Evolutionary conservation across 1,140 invertebrate genomes (phyloP).

Genomic region (Pogonus chalceus): DNA sequence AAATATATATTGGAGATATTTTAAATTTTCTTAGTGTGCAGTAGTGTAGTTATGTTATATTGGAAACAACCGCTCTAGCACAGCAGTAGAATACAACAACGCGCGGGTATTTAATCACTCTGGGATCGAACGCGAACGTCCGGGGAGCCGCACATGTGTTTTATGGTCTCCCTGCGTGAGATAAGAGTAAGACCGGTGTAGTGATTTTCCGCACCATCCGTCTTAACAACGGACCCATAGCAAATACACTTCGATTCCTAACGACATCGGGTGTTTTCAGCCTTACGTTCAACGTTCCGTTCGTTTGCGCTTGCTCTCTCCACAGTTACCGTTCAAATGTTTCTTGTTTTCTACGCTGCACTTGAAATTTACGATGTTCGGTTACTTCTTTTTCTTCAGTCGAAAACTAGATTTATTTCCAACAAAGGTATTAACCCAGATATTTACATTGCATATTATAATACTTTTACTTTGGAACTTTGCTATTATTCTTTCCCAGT

Average conservation of each 20-base stretch:
- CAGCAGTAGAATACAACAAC: background rate
- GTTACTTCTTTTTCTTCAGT: background rate
- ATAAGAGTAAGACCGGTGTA: slow-evolving; percentile 7
- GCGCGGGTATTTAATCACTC: background rate
- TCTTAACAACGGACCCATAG: background rate
- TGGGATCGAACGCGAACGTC: background rate
- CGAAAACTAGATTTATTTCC: background rate
- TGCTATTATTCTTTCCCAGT: background rate
- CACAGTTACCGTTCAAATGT: background rate
- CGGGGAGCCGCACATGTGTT: slow-evolving; percentile 2
- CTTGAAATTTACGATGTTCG: background rate
- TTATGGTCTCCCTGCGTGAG: slow-evolving; percentile 5
- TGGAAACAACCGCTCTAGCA: too few relatives aligned
- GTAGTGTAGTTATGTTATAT: too few relatives aligned
- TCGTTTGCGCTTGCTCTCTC: background rate
- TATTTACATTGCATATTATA: background rate
- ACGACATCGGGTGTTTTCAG: background rate
- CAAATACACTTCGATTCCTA: slow-evolving; percentile 7
- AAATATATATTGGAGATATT: too few relatives aligned
- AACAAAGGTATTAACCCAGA: background rate
- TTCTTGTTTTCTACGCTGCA: slow-evolving; percentile 3
- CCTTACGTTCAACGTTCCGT: background rate
- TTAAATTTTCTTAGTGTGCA: too few relatives aligned
- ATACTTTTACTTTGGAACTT: background rate
- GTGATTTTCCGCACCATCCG: slow-evolving; percentile 5